phyloP scores from a whole-genome alignment of 1,140 invertebrate genomes.

The Bombus haemorrhoidalis region DNA sequence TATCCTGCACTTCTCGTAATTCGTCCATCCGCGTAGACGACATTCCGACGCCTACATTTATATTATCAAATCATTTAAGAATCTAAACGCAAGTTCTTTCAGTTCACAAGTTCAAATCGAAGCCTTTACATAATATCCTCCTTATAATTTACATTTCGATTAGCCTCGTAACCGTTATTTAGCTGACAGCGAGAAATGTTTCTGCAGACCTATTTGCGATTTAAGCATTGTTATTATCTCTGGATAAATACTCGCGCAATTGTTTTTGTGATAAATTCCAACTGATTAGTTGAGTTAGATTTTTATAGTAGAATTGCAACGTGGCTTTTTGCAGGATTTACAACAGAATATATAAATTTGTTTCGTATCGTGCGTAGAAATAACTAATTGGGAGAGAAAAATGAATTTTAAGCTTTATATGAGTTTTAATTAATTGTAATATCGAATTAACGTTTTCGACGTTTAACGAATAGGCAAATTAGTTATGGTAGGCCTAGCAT shows the following conservation, averaged over 20 bases:
- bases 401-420: too few relatives aligned
- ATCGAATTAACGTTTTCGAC: not conserved
- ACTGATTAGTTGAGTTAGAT: not conserved
- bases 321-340: not conserved
- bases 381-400: too few relatives aligned
- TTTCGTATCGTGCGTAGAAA: not conserved
- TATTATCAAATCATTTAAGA: not conserved
- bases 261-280: not conserved
- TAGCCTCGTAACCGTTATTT: not conserved
- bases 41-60: constrained; percentile 1
- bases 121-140: not conserved
- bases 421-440: too few relatives aligned
- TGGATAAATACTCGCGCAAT: not conserved
- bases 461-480: not conserved
- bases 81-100: not conserved
- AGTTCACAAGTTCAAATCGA: not conserved
- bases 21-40: not conserved
- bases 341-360: not conserved
- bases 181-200: too few relatives aligned
- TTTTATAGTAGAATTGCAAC: not conserved
- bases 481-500: not conserved
- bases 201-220: not conserved
- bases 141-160: not conserved
- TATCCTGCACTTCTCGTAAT: not conserved
- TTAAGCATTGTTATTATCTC: constrained; percentile 15